phyloP scores from a whole-genome alignment of 2,888 invertebrate genomes.

The Lasioglossum malachurum region DNA sequence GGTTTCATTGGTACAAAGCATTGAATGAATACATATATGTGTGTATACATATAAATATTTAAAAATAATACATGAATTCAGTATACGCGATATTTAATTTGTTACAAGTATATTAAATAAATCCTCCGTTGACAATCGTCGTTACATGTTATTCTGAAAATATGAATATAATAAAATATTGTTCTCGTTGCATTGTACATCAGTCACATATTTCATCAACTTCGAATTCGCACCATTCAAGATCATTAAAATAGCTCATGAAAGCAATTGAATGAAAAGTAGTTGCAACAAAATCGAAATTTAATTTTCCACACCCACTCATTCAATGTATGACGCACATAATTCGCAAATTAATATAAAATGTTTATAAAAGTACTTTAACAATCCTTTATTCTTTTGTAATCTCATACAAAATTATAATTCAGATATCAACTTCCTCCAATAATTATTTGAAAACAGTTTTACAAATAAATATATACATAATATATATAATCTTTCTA shows the following conservation, averaged over 20 bases:
- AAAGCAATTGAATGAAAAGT: not conserved
- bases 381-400: slow-evolving; percentile 26
- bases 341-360: slow-evolving; percentile 5
- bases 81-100: slow-evolving; percentile 3
- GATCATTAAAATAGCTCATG: not conserved
- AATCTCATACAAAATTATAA: slow-evolving; percentile 26
- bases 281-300: not conserved
- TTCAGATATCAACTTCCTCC: not conserved
- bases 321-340: not conserved
- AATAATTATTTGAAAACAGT: not conserved
- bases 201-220: not conserved
- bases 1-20: slow-evolving; percentile 32
- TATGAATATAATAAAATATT: slow-evolving; percentile 26
- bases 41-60: slow-evolving; percentile 32
- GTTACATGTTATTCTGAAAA: slow-evolving; percentile 10
- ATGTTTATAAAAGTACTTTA: slow-evolving; percentile 30
- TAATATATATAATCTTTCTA: not conserved
- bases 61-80: slow-evolving; percentile 33
- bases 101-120: slow-evolving; percentile 6
- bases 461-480: slow-evolving; percentile 20
- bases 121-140: slow-evolving; percentile 4
- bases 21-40: slow-evolving; percentile 35
- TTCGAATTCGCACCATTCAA: not conserved
- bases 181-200: slow-evolving; percentile 37
- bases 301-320: not conserved